A percentile compares a stretch with the other conserved stretches of the same genome.
Conservation (phyloP, 1,140 invertebrate genomes). For the Anoplophora glabripennis region DNA sequence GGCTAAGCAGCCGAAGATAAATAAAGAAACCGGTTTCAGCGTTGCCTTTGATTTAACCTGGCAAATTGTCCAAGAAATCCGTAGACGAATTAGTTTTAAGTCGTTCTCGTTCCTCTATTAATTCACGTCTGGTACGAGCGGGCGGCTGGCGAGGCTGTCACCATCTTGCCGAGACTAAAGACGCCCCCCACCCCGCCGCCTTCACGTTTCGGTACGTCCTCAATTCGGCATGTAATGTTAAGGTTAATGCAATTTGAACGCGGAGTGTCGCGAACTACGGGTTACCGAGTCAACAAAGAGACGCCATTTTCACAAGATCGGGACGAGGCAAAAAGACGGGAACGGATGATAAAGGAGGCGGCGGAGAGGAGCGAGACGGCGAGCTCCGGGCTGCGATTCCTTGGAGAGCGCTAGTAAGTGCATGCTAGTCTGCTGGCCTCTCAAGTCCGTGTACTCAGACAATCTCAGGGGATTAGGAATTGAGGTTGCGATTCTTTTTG, state of each 20-base stretch:
- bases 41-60: no score
- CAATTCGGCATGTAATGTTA: constrained; percentile 53
- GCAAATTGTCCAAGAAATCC: no score
- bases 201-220: constrained; percentile 51
- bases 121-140: constrained; percentile 39
- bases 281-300: constrained; percentile 50
- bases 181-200: constrained; percentile 26
- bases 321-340: constrained; percentile 18
- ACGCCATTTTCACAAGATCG: constrained; percentile 44
- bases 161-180: constrained; percentile 40
- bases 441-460: not conserved
- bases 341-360: constrained; percentile 5
- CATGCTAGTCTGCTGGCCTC: constrained; percentile 10
- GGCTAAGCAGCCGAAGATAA: no score
- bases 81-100: no score
- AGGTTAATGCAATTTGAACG: constrained; percentile 52
- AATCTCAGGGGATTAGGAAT: not conserved
- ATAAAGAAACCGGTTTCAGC: no score
- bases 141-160: constrained; percentile 36
- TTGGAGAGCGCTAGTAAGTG: constrained; percentile 5
- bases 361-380: not conserved
- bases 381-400: not conserved
- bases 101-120: constrained; percentile 27
- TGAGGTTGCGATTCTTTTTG: constrained; percentile 3
- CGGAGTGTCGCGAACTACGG: constrained; percentile 45